These are phyloP conservation scores for Bubo scandiacus DNA, from an alignment of 2,113 vertebrate genomes.

Conservation along the genomic window DNA sequence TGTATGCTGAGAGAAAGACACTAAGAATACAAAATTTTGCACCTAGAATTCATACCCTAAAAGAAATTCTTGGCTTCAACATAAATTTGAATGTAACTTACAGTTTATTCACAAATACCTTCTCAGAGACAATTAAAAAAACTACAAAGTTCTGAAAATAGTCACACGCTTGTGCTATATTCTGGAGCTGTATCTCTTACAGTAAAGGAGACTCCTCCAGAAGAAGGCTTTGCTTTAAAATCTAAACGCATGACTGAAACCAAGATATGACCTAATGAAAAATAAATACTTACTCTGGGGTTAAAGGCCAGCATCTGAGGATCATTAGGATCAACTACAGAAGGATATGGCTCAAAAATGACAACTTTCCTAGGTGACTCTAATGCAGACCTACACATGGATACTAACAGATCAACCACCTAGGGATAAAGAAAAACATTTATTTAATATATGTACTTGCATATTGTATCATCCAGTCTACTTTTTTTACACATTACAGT, in stretches of 20 bases:
- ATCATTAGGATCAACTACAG: neutral
- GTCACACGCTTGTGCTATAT: neutral
- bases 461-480: neutral
- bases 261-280: neutral
- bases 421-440: neutral
- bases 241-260: neutral
- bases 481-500: neutral
- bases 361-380: neutral
- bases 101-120: neutral
- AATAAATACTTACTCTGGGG: neutral
- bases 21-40: neutral
- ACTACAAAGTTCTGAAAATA: neutral
- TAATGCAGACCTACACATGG: neutral
- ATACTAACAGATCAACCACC: neutral
- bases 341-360: neutral
- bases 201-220: neutral
- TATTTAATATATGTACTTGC: neutral
- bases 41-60: neutral
- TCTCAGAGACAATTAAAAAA: neutral
- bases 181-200: neutral
- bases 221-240: neutral
- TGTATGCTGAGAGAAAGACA: neutral
- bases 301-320: neutral
- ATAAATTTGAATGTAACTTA: neutral
- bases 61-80: neutral